These are phyloP conservation scores for Chaetodon trifascialis DNA, from an alignment of 2,113 vertebrate genomes.

Conservation along the genomic window DNA sequence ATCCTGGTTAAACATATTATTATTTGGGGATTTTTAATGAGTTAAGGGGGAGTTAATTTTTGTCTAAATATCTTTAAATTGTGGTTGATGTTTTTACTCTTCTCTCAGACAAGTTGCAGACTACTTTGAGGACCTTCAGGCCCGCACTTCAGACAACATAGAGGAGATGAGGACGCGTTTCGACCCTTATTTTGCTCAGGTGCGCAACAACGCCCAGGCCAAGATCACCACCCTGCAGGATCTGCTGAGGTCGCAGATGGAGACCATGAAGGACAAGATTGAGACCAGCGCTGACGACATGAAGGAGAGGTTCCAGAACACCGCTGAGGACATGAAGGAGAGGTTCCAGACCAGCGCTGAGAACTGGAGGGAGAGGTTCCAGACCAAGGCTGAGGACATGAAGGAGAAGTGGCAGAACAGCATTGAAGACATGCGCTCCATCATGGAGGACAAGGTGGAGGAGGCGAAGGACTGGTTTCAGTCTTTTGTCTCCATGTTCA, in stretches of 20 bases:
- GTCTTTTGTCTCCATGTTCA: constrained; percentile 36
- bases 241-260: constrained; percentile 73
- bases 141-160: constrained; percentile 58
- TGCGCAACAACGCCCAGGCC: constrained; percentile 76
- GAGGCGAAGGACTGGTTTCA: constrained; percentile 76
- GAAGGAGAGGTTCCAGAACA: constrained; percentile 58
- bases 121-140: constrained; percentile 70
- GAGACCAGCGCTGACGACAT: constrained; percentile 58
- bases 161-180: constrained; percentile 62
- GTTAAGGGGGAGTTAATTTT: no score
- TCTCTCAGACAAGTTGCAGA: constrained; percentile 64
- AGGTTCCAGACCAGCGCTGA: constrained; percentile 52
- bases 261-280: constrained; percentile 61
- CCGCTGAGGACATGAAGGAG: background rate
- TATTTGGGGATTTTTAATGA: no score
- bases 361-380: constrained; percentile 64
- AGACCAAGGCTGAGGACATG: constrained; percentile 57
- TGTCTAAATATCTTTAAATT: no score
- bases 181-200: constrained; percentile 73
- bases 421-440: constrained; percentile 39
- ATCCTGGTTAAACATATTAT: no score
- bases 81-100: background rate
- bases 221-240: constrained; percentile 77
- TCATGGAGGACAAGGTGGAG: constrained; percentile 66
- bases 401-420: constrained; percentile 49